Conservation (phyloP, 2,113 vertebrate species). For the Phasianus colchicus region DNA sequence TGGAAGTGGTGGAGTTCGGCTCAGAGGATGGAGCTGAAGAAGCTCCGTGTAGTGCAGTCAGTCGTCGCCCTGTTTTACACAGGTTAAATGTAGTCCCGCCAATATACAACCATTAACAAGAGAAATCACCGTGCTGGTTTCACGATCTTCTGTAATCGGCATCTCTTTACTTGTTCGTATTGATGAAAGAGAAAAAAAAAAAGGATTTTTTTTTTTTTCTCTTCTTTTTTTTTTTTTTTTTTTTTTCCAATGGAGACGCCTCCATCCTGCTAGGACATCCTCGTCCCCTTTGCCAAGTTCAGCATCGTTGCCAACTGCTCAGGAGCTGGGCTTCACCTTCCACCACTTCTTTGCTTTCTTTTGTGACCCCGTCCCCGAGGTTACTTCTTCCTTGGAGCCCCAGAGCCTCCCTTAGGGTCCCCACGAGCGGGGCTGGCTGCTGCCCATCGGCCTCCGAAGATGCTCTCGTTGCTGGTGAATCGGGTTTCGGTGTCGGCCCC, state of each 20-base stretch:
- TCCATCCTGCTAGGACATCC: fast-evolving
- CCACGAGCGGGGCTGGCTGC: background rate
- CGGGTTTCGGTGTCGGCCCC: background rate
- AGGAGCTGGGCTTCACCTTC: background rate
- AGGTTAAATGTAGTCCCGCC: background rate
- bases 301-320: background rate
- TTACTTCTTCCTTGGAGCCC: background rate
- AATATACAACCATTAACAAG: background rate
- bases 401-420: background rate
- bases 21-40: background rate
- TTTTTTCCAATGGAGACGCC: fast-evolving
- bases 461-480: background rate
- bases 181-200: background rate
- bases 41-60: background rate
- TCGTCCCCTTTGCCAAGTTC: background rate
- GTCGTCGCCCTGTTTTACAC: background rate
- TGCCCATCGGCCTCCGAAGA: background rate
- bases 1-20: background rate
- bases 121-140: background rate
- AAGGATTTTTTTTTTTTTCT: too few species aligned
- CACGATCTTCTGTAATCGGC: background rate
- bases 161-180: background rate
- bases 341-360: background rate
- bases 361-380: background rate
- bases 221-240: too few species aligned